These are phyloP conservation scores for Vireo altiloquus DNA, from an alignment of 2,113 vertebrate species.

Conservation along the genomic window DNA sequence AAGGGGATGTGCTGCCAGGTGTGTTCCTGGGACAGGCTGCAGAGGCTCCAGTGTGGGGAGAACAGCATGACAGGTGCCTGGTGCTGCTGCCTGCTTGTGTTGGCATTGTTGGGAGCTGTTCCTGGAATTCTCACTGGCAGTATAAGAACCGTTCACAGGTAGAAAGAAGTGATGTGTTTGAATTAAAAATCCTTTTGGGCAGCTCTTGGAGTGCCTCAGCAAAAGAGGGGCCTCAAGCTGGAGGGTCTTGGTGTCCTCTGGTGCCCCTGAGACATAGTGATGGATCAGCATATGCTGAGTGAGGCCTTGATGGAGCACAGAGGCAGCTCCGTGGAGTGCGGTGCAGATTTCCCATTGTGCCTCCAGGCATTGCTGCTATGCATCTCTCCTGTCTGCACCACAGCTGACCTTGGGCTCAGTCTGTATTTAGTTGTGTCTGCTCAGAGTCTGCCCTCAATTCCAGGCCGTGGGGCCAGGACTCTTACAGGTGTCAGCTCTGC, in stretches of 20 bases:
- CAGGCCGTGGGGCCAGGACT: neutral
- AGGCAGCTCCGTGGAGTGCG: neutral
- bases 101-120: neutral
- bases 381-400: neutral
- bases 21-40: neutral
- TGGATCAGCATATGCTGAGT: rapidly evolving
- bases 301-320: neutral
- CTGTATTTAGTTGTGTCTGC: neutral
- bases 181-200: neutral
- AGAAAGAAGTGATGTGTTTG: neutral
- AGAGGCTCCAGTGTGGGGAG: neutral
- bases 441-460: neutral
- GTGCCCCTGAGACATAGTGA: rapidly evolving
- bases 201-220: neutral
- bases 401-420: neutral
- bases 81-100: neutral
- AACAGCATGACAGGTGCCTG: rapidly evolving
- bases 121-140: neutral
- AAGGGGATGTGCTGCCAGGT: neutral
- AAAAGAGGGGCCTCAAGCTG: neutral
- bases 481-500: neutral
- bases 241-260: neutral
- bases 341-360: neutral
- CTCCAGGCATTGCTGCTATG: neutral
- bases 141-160: neutral